phyloP scores from a whole-genome alignment of 1,140 invertebrate species.

The Triops longicaudatus region DNA sequence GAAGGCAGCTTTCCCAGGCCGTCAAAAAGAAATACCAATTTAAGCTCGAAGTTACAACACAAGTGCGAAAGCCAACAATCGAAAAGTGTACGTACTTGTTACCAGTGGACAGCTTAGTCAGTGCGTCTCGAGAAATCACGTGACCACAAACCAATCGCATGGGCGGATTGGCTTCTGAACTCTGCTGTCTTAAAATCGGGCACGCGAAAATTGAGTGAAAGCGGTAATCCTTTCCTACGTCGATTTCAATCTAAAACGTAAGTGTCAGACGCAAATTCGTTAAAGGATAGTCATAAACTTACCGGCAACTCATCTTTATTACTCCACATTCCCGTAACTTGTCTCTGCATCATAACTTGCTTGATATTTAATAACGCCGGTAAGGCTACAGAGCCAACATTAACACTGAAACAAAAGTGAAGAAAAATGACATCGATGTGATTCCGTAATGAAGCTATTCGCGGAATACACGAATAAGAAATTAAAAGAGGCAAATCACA shows the following conservation, averaged over 20 bases:
- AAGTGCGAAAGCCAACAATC: not conserved
- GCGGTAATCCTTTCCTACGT: conserved; percentile 71
- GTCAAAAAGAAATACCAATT: not conserved
- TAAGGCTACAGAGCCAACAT: conserved; percentile 84
- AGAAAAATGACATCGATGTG: too few species aligned
- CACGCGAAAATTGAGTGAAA: conserved; percentile 98
- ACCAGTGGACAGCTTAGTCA: conserved; percentile 85
- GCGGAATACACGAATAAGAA: too few species aligned
- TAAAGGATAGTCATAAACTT: conserved; percentile 38
- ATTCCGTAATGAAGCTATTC: too few species aligned
- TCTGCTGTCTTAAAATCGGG: conserved; percentile 93
- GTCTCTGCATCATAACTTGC: conserved; percentile 91
- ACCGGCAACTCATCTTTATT: conserved; percentile 93
- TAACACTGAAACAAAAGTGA: conserved; percentile 53
- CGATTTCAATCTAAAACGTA: conserved; percentile 73
- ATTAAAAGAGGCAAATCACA: too few species aligned
- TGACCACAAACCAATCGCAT: conserved; percentile 95
- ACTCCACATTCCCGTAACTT: conserved; percentile 89
- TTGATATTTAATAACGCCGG: conserved; percentile 89
- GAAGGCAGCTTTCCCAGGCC: not conserved
- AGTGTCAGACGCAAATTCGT: conserved; percentile 20
- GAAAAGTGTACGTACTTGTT: conserved; percentile 60
- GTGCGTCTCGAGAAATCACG: conserved; percentile 93
- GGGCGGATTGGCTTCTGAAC: conserved; percentile 91
- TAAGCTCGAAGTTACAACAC: not conserved